Conservation (phyloP, 2,797 vertebrate species). For the Sebastes minor region DNA sequence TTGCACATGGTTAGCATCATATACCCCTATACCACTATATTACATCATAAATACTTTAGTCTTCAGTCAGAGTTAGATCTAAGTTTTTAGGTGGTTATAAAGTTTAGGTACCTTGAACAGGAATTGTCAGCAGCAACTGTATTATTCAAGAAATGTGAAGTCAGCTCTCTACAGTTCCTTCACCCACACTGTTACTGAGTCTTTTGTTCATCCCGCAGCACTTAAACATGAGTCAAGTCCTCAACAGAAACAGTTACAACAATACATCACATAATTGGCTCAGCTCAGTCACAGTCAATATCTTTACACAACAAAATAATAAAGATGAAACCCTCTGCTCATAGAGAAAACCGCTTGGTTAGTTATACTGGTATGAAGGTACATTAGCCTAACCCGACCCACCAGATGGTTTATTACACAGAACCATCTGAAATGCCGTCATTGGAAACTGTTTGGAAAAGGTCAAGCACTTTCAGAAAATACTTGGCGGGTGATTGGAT, state of each 20-base stretch:
- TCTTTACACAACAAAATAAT: neutral
- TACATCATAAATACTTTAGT: neutral
- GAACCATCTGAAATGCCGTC: no score
- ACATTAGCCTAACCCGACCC: neutral
- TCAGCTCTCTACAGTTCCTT: neutral
- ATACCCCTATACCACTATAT: neutral
- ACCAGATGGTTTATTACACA: fast-evolving
- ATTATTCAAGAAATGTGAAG: neutral
- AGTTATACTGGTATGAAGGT: neutral
- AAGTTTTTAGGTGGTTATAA: neutral
- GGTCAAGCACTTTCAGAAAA: no score
- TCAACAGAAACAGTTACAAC: neutral
- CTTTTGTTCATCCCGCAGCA: neutral
- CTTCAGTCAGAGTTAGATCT: neutral
- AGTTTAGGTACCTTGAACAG: neutral
- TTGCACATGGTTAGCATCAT: neutral
- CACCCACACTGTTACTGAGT: neutral
- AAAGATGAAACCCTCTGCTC: neutral
- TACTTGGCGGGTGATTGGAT: no score
- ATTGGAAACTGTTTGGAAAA: no score
- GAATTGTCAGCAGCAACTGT: neutral
- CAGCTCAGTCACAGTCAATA: neutral
- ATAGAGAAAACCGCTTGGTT: neutral
- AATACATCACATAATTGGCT: neutral
- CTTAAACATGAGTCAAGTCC: neutral